Conservation (phyloP, 2,797 vertebrate genomes). For the Halcyon smyrnensis region DNA sequence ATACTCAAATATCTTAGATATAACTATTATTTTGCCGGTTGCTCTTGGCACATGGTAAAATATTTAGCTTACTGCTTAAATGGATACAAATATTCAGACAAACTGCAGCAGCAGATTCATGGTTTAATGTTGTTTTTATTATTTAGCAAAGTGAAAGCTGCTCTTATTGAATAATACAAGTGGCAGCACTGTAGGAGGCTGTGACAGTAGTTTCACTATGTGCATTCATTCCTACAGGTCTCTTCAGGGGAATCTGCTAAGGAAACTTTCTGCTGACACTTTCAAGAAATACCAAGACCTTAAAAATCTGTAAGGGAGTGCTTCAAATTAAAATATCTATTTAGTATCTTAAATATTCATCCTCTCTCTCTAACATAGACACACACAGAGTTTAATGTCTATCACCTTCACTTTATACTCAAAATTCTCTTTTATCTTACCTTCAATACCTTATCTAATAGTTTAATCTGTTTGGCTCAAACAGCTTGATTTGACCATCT, state of each 20-base stretch:
- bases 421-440: background rate
- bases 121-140: background rate
- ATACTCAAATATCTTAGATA: background rate
- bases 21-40: background rate
- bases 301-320: slow-evolving; percentile 88
- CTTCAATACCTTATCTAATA: background rate
- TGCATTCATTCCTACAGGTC: slow-evolving; percentile 83
- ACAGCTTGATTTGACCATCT: background rate
- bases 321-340: background rate
- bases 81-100: background rate
- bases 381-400: background rate
- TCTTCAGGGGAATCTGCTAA: slow-evolving; percentile 86
- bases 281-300: slow-evolving; percentile 89
- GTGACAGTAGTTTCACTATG: background rate
- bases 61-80: background rate
- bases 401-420: background rate
- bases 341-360: background rate
- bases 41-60: background rate
- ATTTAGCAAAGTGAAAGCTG: background rate
- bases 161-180: background rate
- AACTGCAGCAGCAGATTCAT: background rate
- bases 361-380: background rate
- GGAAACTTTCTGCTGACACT: slow-evolving; percentile 84
- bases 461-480: background rate
- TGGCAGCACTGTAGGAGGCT: background rate